Percentiles rank a stretch among this genome's conserved stretches.
phyloP scores from a whole-genome alignment of 2,113 vertebrate species.

The Rhineura floridana region DNA sequence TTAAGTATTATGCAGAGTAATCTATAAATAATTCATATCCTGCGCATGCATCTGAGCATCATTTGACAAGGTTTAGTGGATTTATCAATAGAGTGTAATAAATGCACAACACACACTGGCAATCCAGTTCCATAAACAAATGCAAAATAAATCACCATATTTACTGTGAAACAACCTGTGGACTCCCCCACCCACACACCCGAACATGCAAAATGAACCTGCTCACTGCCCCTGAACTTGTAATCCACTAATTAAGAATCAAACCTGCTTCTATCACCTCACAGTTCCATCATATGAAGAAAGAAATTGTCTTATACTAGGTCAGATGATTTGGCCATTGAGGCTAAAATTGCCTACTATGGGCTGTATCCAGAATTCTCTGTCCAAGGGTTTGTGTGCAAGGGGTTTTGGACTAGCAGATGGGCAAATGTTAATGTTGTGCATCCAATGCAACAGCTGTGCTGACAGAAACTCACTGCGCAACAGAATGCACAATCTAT shows the following conservation, averaged over 20 bases:
- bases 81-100: conserved; percentile 34
- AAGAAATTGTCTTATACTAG: neutral
- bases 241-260: neutral
- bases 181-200: conserved; percentile 38
- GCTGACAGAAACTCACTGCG: no score
- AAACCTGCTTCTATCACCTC: neutral
- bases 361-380: no score
- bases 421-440: no score
- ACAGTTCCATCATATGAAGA: no score
- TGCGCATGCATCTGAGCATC: neutral
- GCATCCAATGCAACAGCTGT: no score
- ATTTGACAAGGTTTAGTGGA: conserved; percentile 43
- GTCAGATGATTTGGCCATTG: neutral
- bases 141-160: conserved; percentile 51
- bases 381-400: no score
- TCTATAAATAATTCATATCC: conserved; percentile 55
- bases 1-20: conserved; percentile 58
- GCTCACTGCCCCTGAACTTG: neutral
- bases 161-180: neutral
- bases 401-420: no score
- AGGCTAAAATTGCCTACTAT: neutral
- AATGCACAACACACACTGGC: conserved; percentile 36
- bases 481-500: no score
- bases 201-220: conserved; percentile 50
- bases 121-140: conserved; percentile 52